phyloP scores from a whole-genome alignment of 2,888 invertebrate genomes.

The Plagiodera versicolora region DNA sequence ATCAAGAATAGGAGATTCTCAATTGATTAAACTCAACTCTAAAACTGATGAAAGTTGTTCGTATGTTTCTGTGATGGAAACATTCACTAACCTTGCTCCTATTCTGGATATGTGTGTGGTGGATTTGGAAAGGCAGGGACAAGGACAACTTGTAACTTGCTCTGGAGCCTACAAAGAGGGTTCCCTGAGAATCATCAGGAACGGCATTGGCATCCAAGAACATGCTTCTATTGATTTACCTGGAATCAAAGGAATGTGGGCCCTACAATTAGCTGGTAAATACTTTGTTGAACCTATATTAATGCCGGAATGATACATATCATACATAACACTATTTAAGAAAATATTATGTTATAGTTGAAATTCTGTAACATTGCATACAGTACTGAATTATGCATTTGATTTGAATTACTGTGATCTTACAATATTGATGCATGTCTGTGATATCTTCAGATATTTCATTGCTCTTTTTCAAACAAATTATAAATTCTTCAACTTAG shows the following conservation, averaged over 20 bases:
- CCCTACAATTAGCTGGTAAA: slow-evolving; percentile 74
- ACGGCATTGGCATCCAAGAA: slow-evolving; percentile 98
- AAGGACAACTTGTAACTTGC: slow-evolving; percentile 97
- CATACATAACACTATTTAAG: too few species aligned
- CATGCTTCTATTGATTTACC: slow-evolving; percentile 96
- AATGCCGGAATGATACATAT: too few species aligned
- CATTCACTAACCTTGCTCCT: slow-evolving; percentile 95
- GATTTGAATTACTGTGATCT: too few species aligned
- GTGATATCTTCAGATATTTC: too few species aligned
- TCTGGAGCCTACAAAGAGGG: slow-evolving; percentile 98
- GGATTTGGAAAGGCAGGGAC: slow-evolving; percentile 94
- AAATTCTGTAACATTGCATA: too few species aligned
- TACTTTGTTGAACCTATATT: too few species aligned
- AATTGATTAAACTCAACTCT: slow-evolving; percentile 85
- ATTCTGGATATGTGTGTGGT: slow-evolving; percentile 98
- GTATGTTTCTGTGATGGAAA: slow-evolving; percentile 93
- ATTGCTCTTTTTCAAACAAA: too few species aligned
- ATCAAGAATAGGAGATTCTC: slow-evolving; percentile 95
- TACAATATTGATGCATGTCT: too few species aligned
- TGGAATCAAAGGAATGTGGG: slow-evolving; percentile 98
- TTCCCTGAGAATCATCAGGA: slow-evolving; percentile 93
- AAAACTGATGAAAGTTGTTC: slow-evolving; percentile 83
- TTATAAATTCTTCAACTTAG: too few species aligned
- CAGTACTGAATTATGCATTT: too few species aligned
- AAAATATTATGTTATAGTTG: too few species aligned